phyloP scores from a whole-genome alignment of 2,113 vertebrate genomes.

The Chlorodrepanis virens region DNA sequence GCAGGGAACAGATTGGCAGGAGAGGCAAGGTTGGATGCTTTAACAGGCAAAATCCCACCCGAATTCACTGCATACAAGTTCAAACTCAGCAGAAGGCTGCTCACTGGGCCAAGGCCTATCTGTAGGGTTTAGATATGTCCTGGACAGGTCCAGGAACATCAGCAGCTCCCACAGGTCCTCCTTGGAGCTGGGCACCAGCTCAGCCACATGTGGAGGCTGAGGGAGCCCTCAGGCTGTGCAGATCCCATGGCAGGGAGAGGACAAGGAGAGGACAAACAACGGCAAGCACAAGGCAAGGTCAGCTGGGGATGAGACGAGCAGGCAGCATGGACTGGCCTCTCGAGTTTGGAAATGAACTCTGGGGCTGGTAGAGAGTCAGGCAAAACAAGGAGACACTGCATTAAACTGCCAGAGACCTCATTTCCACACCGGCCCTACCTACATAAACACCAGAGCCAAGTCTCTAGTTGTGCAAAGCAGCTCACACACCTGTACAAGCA shows the following conservation, averaged over 20 bases:
- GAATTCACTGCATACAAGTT: neutral
- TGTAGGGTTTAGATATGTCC: neutral
- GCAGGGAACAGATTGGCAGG: neutral
- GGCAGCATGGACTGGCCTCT: neutral
- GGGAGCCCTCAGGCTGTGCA: neutral
- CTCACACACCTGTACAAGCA: neutral
- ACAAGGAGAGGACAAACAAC: fast-evolving
- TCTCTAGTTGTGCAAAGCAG: neutral
- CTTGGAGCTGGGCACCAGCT: neutral
- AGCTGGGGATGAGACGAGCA: neutral
- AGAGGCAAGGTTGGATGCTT: neutral
- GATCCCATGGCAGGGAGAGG: neutral
- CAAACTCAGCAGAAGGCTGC: neutral
- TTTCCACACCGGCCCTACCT: neutral
- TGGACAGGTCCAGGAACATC: neutral
- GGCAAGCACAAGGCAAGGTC: neutral
- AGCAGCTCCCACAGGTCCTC: neutral
- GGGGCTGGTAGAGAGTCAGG: neutral
- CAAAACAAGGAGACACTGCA: neutral
- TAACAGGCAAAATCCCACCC: neutral
- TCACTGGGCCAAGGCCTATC: neutral
- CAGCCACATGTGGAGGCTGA: neutral
- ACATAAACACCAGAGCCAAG: neutral
- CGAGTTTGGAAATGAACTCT: neutral
- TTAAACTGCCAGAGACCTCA: neutral